Percentiles rank a stretch among this genome's conserved stretches.
phyloP scores from a whole-genome alignment of 2,888 invertebrate species.

The Eupithecia abbreviata region DNA sequence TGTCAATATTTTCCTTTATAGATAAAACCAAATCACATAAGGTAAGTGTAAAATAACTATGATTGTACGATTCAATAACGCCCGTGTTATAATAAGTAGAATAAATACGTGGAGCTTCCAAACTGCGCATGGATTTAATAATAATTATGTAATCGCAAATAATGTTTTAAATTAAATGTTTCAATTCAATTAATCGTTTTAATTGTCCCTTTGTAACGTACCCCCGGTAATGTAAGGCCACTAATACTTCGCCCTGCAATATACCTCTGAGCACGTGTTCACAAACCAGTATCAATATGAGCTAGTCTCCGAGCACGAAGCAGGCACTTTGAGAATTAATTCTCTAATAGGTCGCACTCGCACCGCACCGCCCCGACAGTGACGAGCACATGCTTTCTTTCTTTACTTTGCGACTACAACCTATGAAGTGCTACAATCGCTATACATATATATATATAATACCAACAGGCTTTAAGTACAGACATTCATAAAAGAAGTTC shows the following conservation, averaged over 20 bases:
- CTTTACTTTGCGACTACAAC: not conserved
- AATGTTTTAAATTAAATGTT: slow-evolving; percentile 5
- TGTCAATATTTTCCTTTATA: slow-evolving; percentile 5
- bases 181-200: not conserved
- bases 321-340: slow-evolving; percentile 5
- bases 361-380: not conserved
- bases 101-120: slow-evolving; percentile 34
- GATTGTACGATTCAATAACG: slow-evolving; percentile 33
- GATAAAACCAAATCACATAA: not conserved
- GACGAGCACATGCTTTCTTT: not conserved
- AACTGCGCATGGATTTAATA: slow-evolving; percentile 30
- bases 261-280: too few species aligned
- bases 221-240: too few species aligned
- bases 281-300: too few species aligned
- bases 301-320: not conserved
- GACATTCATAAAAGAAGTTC: not conserved
- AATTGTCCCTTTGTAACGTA: not conserved
- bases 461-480: not conserved
- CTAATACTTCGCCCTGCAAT: too few species aligned
- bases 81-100: slow-evolving; percentile 16
- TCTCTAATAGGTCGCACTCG: not conserved
- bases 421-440: not conserved
- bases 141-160: slow-evolving; percentile 7
- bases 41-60: slow-evolving; percentile 29
- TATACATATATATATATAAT: not conserved